Evolutionary conservation across 2,113 vertebrate species (phyloP), one percentile per base, ranked within the genome.

Genomic region (Ardeotis arabs): DNA sequence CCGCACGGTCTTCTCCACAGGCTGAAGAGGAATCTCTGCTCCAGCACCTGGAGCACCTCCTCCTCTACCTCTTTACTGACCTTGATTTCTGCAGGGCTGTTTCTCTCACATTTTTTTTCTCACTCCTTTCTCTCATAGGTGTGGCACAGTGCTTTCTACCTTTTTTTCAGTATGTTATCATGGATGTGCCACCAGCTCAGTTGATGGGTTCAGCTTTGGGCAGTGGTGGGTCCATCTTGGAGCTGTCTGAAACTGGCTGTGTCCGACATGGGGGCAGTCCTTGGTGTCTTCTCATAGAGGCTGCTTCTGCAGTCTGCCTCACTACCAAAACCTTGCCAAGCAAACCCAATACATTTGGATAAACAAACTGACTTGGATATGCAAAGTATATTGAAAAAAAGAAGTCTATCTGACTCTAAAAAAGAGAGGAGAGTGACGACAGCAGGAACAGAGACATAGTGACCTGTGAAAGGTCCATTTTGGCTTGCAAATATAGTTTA

Each of bases 191-290:
- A 49, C 39, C 23, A 77, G 23, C 7, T n/a, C 56, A 19, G 18
- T 3, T 68, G 21, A 58, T 28, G 18, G 45, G 9, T 12, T 76
- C 7, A 55, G 39, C 17, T 66, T 72, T 44, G 39, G 39, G 9
- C 20, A 49, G 31, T 9, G 7, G 18, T 50, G 17, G 39, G 12
- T 70, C 45, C 12, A 4, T n/a, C 22, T n/a, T 50, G 27, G 31
- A 76, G 12, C 9, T 52, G 11, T 4, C 19, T 55, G 45, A 75
- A 64, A 72, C 8, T 31, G 14, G 4, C 21, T 92, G 22, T 60
- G 17, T 44, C 69, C 1, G 0, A 53, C 13, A 21, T 9, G 9
- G 28, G 15, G 12, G 6, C 29, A 88, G 56, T 2, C 4, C 5
- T 50, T 41, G 6, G 3, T 41, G 16, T 66, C 37, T 64, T 35